Conservation (phyloP, 2,888 invertebrate genomes). For the Dynastes grantii region DNA sequence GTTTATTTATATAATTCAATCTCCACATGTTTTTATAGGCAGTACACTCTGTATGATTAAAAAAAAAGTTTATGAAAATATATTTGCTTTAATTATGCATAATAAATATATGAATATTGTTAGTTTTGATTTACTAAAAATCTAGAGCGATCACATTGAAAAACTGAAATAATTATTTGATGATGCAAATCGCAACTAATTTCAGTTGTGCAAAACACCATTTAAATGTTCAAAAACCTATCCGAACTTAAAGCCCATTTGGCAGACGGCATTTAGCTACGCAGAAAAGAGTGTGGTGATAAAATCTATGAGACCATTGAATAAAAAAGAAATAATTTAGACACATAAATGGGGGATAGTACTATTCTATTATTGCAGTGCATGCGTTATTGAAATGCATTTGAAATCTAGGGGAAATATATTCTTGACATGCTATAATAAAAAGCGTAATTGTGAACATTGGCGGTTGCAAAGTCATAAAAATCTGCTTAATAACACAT, state of each 20-base stretch:
- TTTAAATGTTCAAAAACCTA: neutral
- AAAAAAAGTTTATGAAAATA: neutral
- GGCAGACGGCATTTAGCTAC: too few species aligned
- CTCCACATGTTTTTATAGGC: too few species aligned
- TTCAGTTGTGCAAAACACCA: neutral
- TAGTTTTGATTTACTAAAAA: too few species aligned
- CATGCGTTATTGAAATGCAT: constrained; percentile 24
- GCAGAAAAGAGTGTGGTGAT: too few species aligned
- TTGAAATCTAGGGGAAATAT: constrained; percentile 16
- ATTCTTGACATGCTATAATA: constrained; percentile 24
- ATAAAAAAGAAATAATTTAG: neutral
- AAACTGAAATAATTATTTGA: too few species aligned
- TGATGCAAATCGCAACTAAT: too few species aligned
- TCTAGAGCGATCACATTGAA: too few species aligned
- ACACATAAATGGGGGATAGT: neutral
- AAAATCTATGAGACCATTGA: too few species aligned
- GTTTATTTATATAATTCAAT: too few species aligned
- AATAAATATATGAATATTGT: constrained; percentile 11
- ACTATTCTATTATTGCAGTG: constrained; percentile 21
- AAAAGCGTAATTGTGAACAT: constrained; percentile 17
- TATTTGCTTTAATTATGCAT: neutral
- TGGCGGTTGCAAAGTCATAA: constrained; percentile 38
- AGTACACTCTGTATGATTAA: too few species aligned
- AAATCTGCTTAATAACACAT: neutral
- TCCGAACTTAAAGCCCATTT: neutral